Base-by-base conservation (phyloP, 1,140 invertebrate genomes). In the Euura lappo region DNA sequence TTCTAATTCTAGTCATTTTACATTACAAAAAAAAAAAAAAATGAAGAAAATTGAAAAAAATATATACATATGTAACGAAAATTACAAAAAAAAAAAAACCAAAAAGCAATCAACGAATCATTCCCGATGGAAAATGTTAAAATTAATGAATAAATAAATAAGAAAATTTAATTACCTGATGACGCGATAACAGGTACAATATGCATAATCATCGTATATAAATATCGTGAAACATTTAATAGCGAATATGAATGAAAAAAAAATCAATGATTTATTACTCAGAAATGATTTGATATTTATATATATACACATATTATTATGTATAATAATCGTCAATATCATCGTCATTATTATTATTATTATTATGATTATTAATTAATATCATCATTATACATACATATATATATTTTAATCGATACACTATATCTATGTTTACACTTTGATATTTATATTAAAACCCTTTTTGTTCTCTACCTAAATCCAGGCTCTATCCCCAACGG, bases 401-500 rank as follows among this genome's bases (percentile, higher is more conserved):
- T 68, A 42, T 68, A 43, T 68, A 68, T 68, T 68, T 68, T 68
- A 68, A 68, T 68, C 66, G 66, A 68, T 68, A 68, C 66, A 68
- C 66, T 42, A 68, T 8, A 4, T 42, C 66, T 44, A 8, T 11
- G 66, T 68, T 28, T 68, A 68, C 66, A 68, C 66, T 68, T 68
- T 42, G 10, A 13, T 28, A 4, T 68, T 64, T 64, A 10, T 68
- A 11, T 28, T 44, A 4, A 11, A 28, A 8, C 66, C 66, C 44
- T 4, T 68, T 42, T 68, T n/a, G 44, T 68, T 42, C 13, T n/a
- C 4, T n/a, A 68, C 42, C 7, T 68, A 44, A 13, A 68, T 44
- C 11, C 44, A 68, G 8, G 51, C 51, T 60, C 6, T n/a, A 8
- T n/a, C 13, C 51, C 51, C 51, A 3, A n/a, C 51, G 13, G 51